Base-by-base conservation (phyloP, 2,797 vertebrate species). In the Melanotaenia maccullochi region DNA sequence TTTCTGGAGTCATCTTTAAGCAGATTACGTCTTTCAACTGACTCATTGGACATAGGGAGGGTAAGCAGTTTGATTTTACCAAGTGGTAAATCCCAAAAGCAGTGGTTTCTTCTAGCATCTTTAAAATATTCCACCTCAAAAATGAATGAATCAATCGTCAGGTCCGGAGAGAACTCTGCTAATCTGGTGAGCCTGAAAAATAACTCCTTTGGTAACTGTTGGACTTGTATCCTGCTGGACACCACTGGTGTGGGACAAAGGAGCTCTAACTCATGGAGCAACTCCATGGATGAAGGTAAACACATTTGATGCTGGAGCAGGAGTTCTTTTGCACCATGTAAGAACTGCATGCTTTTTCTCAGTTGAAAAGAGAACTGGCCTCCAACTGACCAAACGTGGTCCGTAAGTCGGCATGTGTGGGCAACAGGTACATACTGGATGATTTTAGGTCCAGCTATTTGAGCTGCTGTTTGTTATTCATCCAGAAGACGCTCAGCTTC, bases 391-490 rank as follows among this genome's bases (percentile, higher is more conserved):
- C 20, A 14, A 0, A 30, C 0, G 32, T 33, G 7, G 25, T 25
- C 24, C 2, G 24, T 25, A 25, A 25, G 24, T 25, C 24, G 24
- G 24, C 24, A 25, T 25, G 1, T 25, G 24, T 25, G 24, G 24
- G 24, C 24, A 25, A 25, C 24, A 25, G 24, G 24, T 25, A 25
- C 24, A 52, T 36, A 24, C 24, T 64, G 33, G 62, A 40, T 8
- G 22, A 51, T 36, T 13, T 65, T 51, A 24, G 24, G 0, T 33
- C 54, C 9, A 58, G 55, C 28, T 44, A 54, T 13, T 14, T 36
- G 35, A 24, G 54, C 25, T 49, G 62, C n/a, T 72, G 44, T 36
- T 58, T 20, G 24, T 25, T 38, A 44, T 49, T 71, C 54, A 65
- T 38, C 25, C 9, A 11, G n/a, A 18, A 58, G 51, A 51, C 25